Conservation (phyloP, 2,797 vertebrate genomes). For the Neosilurus mollespiculum region DNA sequence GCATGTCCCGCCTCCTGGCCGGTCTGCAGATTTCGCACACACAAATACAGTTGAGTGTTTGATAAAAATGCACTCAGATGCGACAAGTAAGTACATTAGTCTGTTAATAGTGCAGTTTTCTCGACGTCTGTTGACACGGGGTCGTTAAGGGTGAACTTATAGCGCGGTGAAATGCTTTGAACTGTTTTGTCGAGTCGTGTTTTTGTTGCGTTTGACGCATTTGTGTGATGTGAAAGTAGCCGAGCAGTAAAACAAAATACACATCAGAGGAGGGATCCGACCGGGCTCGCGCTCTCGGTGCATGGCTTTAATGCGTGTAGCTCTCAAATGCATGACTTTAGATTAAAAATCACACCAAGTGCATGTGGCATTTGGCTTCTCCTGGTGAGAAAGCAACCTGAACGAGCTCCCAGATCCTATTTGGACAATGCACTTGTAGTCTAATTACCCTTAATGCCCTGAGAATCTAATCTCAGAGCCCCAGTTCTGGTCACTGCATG, state of each 20-base stretch:
- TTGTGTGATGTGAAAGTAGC: slow-evolving; percentile 55
- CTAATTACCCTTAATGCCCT: slow-evolving; percentile 37
- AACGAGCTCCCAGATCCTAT: slow-evolving; percentile 19
- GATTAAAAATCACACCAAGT: neutral
- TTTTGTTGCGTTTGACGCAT: slow-evolving; percentile 51
- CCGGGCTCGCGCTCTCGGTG: slow-evolving; percentile 70
- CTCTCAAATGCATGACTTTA: slow-evolving; percentile 55
- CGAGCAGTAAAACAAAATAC: slow-evolving; percentile 46
- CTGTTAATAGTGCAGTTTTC: slow-evolving; percentile 54
- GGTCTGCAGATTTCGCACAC: slow-evolving; percentile 76
- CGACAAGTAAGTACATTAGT: slow-evolving; percentile 93
- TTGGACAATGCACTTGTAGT: slow-evolving; percentile 48
- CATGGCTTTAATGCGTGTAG: slow-evolving; percentile 60
- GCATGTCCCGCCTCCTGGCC: slow-evolving; percentile 78
- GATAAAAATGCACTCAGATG: slow-evolving; percentile 99
- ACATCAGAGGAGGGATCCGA: slow-evolving; percentile 48
- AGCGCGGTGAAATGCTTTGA: slow-evolving; percentile 27
- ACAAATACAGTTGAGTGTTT: slow-evolving; percentile 86
- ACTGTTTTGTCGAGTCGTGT: slow-evolving; percentile 27
- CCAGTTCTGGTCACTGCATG: neutral
- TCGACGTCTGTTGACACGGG: slow-evolving; percentile 6
- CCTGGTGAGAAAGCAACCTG: slow-evolving; percentile 11
- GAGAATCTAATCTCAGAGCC: slow-evolving; percentile 16
- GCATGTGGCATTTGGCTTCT: slow-evolving; percentile 27
- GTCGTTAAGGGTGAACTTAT: slow-evolving; percentile 12